A percentile compares a stretch with the other conserved stretches of the same genome.
These are phyloP conservation scores for Dromaius novaehollandiae DNA, from an alignment of 2,113 vertebrate species.

Conservation along the genomic window DNA sequence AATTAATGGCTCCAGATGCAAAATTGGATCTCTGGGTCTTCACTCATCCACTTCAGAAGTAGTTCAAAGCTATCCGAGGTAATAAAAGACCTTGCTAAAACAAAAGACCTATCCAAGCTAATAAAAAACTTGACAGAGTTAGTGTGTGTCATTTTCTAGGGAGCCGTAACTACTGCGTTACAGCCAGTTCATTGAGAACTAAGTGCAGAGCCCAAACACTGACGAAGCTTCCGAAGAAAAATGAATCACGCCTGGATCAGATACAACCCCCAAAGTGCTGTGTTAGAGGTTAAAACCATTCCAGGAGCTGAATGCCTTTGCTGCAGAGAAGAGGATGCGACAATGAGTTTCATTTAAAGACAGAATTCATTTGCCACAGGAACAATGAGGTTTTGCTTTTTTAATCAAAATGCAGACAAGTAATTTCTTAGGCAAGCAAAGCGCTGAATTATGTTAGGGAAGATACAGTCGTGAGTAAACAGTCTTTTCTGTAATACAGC, in stretches of 20 bases:
- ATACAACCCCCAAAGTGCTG: slow-evolving; percentile 53
- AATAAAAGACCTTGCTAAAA: slow-evolving; percentile 74
- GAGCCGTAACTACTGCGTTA: slow-evolving; percentile 68
- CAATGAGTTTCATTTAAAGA: slow-evolving; percentile 68
- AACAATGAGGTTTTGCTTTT: slow-evolving; percentile 68
- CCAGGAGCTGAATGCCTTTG: slow-evolving; percentile 39
- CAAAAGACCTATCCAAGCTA: slow-evolving; percentile 72
- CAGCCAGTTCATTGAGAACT: slow-evolving; percentile 66
- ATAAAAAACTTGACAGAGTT: slow-evolving; percentile 75
- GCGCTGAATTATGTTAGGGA: slow-evolving; percentile 61
- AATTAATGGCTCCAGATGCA: slow-evolving; percentile 29
- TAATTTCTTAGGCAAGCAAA: slow-evolving; percentile 67
- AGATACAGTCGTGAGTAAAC: slow-evolving; percentile 35
- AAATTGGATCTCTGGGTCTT: slow-evolving; percentile 51
- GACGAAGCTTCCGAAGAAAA: slow-evolving; percentile 37
- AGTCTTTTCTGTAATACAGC: slow-evolving; percentile 56
- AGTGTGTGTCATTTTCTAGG: slow-evolving; percentile 66
- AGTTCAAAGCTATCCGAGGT: slow-evolving; percentile 52
- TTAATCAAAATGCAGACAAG: slow-evolving; percentile 73
- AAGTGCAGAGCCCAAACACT: slow-evolving; percentile 65
- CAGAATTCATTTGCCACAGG: slow-evolving; percentile 55
- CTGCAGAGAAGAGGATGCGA: slow-evolving; percentile 43
- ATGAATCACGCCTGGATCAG: slow-evolving; percentile 34
- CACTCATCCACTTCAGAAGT: slow-evolving; percentile 60
- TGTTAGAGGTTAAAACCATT: slow-evolving; percentile 52